Conservation (phyloP, 1,140 invertebrate species). For the Drosophila bocki region DNA sequence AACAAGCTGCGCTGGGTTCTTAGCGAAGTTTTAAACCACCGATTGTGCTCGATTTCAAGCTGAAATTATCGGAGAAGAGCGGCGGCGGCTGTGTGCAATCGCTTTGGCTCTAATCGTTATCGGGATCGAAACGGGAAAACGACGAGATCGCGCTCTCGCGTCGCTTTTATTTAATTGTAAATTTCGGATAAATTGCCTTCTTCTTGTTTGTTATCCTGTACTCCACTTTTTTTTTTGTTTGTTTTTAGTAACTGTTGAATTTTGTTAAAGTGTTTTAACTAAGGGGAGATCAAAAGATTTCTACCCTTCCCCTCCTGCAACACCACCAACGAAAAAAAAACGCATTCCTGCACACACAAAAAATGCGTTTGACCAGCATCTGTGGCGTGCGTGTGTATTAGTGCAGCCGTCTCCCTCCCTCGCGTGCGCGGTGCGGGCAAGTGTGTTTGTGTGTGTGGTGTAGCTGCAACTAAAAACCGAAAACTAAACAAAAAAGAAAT, state of each 20-base stretch:
- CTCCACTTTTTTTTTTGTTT: slow-evolving; percentile 3
- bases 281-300: not conserved
- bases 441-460: slow-evolving; percentile 7
- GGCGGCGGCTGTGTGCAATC: not conserved
- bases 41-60: not conserved
- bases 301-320: not conserved
- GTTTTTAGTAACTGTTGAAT: slow-evolving; percentile 1
- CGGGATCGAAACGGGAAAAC: slow-evolving; percentile 10
- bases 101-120: slow-evolving; percentile 3
- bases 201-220: slow-evolving; percentile 19
- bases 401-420: slow-evolving; percentile 9
- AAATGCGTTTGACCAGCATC: slow-evolving; percentile 30
- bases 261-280: slow-evolving; percentile 30
- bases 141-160: slow-evolving; percentile 11
- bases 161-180: slow-evolving; percentile 17
- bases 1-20: not conserved
- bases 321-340: slow-evolving; percentile 8
- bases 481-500: slow-evolving; percentile 27
- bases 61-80: not conserved
- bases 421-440: not conserved
- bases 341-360: slow-evolving; percentile 39
- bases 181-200: slow-evolving; percentile 12
- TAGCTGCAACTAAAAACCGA: slow-evolving; percentile 47
- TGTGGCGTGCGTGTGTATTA: slow-evolving; percentile 35
- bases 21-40: not conserved